Base-by-base conservation (phyloP, 2,113 vertebrate species). In the Todiramphus chloris region DNA sequence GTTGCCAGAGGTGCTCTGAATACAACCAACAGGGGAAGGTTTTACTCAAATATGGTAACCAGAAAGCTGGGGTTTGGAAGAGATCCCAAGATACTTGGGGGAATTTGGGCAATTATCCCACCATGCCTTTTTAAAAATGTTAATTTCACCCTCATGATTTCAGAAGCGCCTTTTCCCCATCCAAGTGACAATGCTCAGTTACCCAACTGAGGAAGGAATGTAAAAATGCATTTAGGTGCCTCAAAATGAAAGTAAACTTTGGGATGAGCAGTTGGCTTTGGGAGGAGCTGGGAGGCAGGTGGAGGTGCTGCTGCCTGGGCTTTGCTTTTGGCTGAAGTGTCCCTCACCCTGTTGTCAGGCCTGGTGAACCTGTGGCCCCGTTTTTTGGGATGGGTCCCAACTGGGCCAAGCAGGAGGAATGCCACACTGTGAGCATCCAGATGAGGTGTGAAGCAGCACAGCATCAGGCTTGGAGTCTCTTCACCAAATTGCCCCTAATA, bases 81-180 rank as follows among this genome's bases (percentile, higher is more conserved):
- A 10, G 7, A 66, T 96, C 95, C 95, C 76, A 51, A 74, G 60
- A 43, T 81, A 83, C 89, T 77, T 70, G 79, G 72, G 86, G 90
- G 76, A 88, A 93, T 93, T 90, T 86, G 83, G 93, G 94, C 93
- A 94, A 80, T 77, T 92, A 89, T 92, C 91, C 93, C 76, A 92
- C 80, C 13, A 3, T 67, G 33, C 4, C 46, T 93, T 72, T 80
- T 93, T 59, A 23, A 8, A 60, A 88, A 88, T 77, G 83, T 93
- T 90, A 89, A 89, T 96, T 94, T 92, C 63, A 58, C 55, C 74
- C 19, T 66, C 80, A 94, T 66, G 76, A 39, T 92, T 95, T 88
- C 80, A 90, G 86, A 86, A 43, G 68, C 77, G 44, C 41, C 31
- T 89, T 90, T 92, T 86, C n/a, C 86, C 72, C 89, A 77, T 94